These are phyloP conservation scores for Asteroscopus sphinx DNA, from an alignment of 2,888 invertebrate species.

Conservation along the genomic window DNA sequence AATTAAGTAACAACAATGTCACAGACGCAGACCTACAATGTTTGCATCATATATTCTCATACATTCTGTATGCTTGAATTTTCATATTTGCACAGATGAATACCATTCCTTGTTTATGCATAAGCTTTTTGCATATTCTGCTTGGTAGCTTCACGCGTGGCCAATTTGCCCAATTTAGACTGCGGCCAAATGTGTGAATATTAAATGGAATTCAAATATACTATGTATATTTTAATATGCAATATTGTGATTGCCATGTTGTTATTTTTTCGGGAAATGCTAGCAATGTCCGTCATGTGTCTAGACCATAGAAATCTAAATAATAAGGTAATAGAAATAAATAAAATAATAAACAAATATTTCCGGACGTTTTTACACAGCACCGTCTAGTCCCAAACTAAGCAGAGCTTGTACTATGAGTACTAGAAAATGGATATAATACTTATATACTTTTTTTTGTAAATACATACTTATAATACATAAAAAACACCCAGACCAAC, in stretches of 20 bases:
- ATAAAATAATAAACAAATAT: no score
- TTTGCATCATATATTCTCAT: conserved; percentile 16
- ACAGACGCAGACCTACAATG: conserved; percentile 14
- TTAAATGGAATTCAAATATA: conserved; percentile 42
- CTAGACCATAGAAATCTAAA: no score
- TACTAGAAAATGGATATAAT: no score
- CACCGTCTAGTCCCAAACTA: no score
- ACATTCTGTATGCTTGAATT: conserved; percentile 30
- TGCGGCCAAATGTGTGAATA: conserved; percentile 43
- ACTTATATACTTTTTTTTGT: no score
- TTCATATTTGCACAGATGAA: conserved; percentile 36
- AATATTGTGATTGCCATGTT: conserved; percentile 32
- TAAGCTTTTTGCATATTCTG: conserved; percentile 63
- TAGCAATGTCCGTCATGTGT: conserved; percentile 1
- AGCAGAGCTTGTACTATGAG: no score
- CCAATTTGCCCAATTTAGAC: conserved; percentile 57
- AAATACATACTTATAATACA: no score
- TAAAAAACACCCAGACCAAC: no score
- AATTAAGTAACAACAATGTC: conserved; percentile 37
- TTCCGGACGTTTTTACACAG: no score
- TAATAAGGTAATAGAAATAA: no score
- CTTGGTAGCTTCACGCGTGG: conserved; percentile 39
- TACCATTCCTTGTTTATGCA: conserved; percentile 62
- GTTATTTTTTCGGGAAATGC: conserved; percentile 18
- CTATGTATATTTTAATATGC: no score